Evolutionary conservation across 2,113 vertebrate genomes (phyloP).

Genomic region (Paedocypris sp.): DNA sequence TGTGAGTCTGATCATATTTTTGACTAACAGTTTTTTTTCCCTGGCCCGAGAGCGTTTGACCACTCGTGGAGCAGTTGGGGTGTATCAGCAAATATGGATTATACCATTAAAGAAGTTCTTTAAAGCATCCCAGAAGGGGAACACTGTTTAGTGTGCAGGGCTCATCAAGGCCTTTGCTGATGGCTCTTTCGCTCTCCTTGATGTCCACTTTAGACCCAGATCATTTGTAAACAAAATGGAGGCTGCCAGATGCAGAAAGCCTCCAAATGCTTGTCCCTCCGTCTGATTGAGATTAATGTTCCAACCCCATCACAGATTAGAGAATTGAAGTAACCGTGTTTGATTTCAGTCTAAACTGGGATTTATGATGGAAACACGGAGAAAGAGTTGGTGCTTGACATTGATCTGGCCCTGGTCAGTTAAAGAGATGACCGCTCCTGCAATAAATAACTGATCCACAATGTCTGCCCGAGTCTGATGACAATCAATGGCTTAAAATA

Average conservation of each 20-base stretch:
- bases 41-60: not conserved
- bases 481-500: not conserved
- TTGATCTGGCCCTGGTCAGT: not conserved
- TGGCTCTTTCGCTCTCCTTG: constrained; percentile 18
- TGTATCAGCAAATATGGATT: constrained; percentile 19
- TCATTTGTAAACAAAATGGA: constrained; percentile 25
- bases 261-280: constrained; percentile 10
- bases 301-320: constrained; percentile 10
- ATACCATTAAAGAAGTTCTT: constrained; percentile 18
- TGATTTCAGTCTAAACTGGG: constrained; percentile 14
- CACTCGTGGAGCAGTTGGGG: not conserved
- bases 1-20: not conserved
- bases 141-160: constrained; percentile 10
- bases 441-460: not conserved
- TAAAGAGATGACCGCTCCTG: not conserved
- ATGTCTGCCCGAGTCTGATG: not conserved
- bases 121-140: constrained; percentile 22
- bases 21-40: not conserved
- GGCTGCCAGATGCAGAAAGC: constrained; percentile 18
- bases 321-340: constrained; percentile 19
- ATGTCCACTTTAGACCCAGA: constrained; percentile 9
- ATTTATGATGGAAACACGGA: constrained; percentile 11
- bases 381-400: constrained; percentile 1
- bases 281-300: constrained; percentile 20
- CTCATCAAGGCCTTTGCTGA: constrained; percentile 21